phyloP scores from a whole-genome alignment of 2,113 vertebrate species.

The Coracopsis vasa region DNA sequence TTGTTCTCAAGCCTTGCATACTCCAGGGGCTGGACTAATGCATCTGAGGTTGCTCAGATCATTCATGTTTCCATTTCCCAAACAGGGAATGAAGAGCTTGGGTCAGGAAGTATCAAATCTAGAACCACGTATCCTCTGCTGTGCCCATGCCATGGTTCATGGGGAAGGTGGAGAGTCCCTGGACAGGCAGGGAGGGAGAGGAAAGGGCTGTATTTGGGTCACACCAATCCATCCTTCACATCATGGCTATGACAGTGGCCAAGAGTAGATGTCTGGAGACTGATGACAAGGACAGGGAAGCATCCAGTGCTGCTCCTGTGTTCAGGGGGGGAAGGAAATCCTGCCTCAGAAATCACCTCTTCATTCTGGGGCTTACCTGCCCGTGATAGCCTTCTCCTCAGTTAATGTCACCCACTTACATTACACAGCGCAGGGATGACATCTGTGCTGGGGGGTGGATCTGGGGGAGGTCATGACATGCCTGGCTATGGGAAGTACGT shows the following conservation, averaged over 20 bases:
- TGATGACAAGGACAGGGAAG: neutral
- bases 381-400: neutral
- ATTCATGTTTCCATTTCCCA: neutral
- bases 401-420: neutral
- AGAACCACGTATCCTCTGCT: rapidly evolving
- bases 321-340: neutral
- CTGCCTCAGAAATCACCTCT: neutral
- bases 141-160: rapidly evolving
- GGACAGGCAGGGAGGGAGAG: neutral
- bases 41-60: neutral
- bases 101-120: neutral
- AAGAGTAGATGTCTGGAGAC: neutral
- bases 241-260: neutral
- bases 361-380: neutral
- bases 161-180: neutral
- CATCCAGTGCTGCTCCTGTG: neutral
- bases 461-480: neutral
- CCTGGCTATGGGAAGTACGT: neutral
- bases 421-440: neutral
- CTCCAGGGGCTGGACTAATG: neutral
- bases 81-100: neutral
- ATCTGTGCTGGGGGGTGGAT: neutral
- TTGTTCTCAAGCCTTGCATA: neutral
- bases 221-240: neutral
- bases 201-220: neutral